A percentile compares a stretch with the other conserved stretches of the same genome.
Conservation (phyloP, 1,140 invertebrate genomes). For the Atta cephalotes region DNA sequence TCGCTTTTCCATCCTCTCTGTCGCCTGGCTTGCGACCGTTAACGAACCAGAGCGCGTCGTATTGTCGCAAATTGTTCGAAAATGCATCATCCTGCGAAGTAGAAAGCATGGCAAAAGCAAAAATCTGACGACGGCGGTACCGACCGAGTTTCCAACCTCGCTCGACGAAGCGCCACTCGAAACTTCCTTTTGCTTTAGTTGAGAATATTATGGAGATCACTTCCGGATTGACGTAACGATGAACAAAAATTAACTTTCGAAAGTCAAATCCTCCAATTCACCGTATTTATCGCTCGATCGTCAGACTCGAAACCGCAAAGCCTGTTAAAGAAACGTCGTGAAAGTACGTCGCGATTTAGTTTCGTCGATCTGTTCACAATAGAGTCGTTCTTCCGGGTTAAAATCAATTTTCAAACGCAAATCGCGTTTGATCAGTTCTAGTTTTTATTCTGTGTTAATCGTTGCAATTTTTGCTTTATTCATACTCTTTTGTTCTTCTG, state of each 20-base stretch:
- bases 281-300: slow-evolving; percentile 39
- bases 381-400: slow-evolving; percentile 48
- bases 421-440: background rate
- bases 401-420: slow-evolving; percentile 7
- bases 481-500: background rate
- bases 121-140: slow-evolving; percentile 65
- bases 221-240: slow-evolving; percentile 42
- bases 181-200: background rate
- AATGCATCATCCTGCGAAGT: slow-evolving; percentile 62
- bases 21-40: slow-evolving; percentile 39
- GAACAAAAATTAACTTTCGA: slow-evolving; percentile 45
- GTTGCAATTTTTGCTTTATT: background rate
- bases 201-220: slow-evolving; percentile 42
- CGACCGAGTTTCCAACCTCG: slow-evolving; percentile 48
- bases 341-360: slow-evolving; percentile 55
- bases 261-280: slow-evolving; percentile 3
- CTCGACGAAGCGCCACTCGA: slow-evolving; percentile 23
- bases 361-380: slow-evolving; percentile 33
- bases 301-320: slow-evolving; percentile 43
- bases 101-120: slow-evolving; percentile 72
- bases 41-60: slow-evolving; percentile 75
- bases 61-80: slow-evolving; percentile 74
- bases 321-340: slow-evolving; percentile 53
- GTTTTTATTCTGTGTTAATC: background rate
- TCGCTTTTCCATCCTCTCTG: slow-evolving; percentile 28